Base-by-base conservation (phyloP, 2,888 invertebrate genomes). In the Eupithecia exiguata region DNA sequence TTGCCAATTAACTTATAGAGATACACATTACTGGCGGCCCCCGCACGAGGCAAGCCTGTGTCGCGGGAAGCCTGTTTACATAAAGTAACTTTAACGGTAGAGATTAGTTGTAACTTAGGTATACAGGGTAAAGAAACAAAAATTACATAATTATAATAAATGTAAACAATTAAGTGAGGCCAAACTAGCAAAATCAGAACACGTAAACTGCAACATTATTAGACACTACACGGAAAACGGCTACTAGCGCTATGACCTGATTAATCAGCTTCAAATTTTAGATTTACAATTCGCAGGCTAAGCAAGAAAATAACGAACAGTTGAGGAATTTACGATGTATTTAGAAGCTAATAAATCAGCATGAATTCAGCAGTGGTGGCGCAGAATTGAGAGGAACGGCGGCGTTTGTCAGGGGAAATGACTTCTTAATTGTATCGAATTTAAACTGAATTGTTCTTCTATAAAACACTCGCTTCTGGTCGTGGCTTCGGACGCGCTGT, bases 331-430 rank as follows among this genome's bases (percentile, higher is more conserved):
- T 76, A 76, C 61, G 76, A 70, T 69, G 71, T 71, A 69, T 66
- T 69, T 74, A 69, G 62, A 36, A 43, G 49, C n/a, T 63, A 71
- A 76, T 76, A 76, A 76, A 76, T 74, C 75, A 75, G 62, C 68
- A 70, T 58, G 25, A 25, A 25, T 25, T 21, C 68, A 49, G 70
- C 65, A 43, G 71, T 36, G 62, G 40, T 46, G 63, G 70, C 46
- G 70, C 58, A 53, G 67, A 70, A 75, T 72, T 72, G 72, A 30
- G 75, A 36, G 58, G 46, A 63, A 75, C 53, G 46, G 40, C 61
- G 1, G 21, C 68, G 68, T 70, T 75, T 36, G 72, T 72, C 72
- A 69, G 61, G 43, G 61, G 38, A 68, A 70, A 35, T 71, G 46
- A 61, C 62, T 63, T 16, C 49, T n/a, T 7, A 40, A 16, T 66